Evolutionary conservation across 2,888 invertebrate species (phyloP), one percentile per base, ranked within the genome.

Genomic region (Andrena haemorrhoa): DNA sequence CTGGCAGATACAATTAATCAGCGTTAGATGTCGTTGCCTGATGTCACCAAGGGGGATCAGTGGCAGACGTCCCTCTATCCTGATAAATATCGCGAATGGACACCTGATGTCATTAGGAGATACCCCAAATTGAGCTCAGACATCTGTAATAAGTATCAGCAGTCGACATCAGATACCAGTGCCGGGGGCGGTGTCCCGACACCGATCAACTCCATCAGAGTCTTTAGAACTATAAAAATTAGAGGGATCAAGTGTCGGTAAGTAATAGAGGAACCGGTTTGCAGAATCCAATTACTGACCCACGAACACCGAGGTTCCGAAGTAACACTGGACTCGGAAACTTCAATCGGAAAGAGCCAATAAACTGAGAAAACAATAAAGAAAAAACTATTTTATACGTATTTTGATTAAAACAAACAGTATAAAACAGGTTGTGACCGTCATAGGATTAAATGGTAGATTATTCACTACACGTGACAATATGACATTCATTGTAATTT

Each of bases 81-180:
- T 10, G 31, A 63, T 31, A 51, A 56, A 51, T 12, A 41, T 53
- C 35, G 8, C 41, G 10, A 41, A 31, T 31, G 61, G 31, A 61
- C 23, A 16, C 8, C 8, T 47, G 60, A 61, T 61, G 71, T 61
- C 31, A 61, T 71, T 71, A 61, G 20, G 20, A 20, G 71, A 71
- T 71, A 61, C 31, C 31, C 29, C 29, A 20, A 71, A 49, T 71
- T 49, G 71, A 49, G 23, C 47, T 47, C 16, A 16, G 71, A 63
- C 41, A 23, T n/a, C 20, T 10, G n/a, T 35, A 63, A 63, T 41
- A 41, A 63, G 31, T 49, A 61, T 71, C 71, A 20, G 31, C 23
- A 31, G 33, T 49, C 47, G 60, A 60, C 20, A 20, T 60, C 31
- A 56, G 47, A 41, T 5, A 12, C 2, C 20, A 47, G 26, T 16